Conservation (phyloP, 1,140 invertebrate species). For the Cardiocondyla obscurior region DNA sequence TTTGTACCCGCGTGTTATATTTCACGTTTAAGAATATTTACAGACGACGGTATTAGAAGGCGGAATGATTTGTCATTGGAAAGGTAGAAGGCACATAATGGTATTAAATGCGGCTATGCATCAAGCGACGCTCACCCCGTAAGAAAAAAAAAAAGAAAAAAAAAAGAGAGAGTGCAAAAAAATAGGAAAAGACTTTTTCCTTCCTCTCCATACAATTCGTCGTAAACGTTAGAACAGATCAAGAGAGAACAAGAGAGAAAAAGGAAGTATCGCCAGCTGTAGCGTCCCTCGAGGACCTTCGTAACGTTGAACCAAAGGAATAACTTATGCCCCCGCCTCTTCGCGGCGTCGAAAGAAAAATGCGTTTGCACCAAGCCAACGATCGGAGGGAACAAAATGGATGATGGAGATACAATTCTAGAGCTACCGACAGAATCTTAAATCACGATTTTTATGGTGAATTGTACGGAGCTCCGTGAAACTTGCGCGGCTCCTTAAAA, state of each 20-base stretch:
- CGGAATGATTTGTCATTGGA: constrained; percentile 48
- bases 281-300: constrained; percentile 57
- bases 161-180: constrained; percentile 20
- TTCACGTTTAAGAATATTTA: constrained; percentile 55
- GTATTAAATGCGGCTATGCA: constrained; percentile 48
- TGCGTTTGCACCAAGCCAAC: constrained; percentile 56
- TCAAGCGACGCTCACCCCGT: constrained; percentile 1
- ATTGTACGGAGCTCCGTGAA: constrained; percentile 48
- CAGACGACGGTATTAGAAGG: constrained; percentile 27
- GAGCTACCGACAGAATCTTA: constrained; percentile 63
- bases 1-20: constrained; percentile 20
- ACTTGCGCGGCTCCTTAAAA: constrained; percentile 33
- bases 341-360: constrained; percentile 60
- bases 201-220: constrained; percentile 25
- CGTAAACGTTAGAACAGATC: constrained; percentile 49
- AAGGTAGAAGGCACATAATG: constrained; percentile 38
- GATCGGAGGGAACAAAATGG: constrained; percentile 68
- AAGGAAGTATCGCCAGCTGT: constrained; percentile 51
- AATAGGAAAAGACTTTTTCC: constrained; percentile 20
- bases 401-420: constrained; percentile 69
- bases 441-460: constrained; percentile 65
- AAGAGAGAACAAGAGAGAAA: constrained; percentile 14
- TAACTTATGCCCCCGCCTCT: constrained; percentile 57
- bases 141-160: constrained; percentile 6
- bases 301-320: constrained; percentile 64